Conservation (phyloP, 2,113 vertebrate species). For the Spizaetus ornatus region DNA sequence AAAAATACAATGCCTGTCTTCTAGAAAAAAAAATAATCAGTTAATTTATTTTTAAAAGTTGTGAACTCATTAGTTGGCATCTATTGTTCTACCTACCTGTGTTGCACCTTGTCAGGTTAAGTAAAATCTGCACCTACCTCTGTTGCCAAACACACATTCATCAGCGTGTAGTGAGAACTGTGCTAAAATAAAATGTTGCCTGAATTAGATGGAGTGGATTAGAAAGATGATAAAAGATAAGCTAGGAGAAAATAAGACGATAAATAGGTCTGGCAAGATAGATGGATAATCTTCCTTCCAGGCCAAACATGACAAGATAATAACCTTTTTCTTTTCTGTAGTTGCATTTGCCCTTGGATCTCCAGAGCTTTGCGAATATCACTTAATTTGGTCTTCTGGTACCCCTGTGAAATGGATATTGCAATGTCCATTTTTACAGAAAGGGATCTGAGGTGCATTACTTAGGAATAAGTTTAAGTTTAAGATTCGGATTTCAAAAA, state of each 20-base stretch:
- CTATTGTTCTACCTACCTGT: background rate
- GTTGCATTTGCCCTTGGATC: background rate
- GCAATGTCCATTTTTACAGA: background rate
- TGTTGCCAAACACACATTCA: background rate
- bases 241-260: conserved; percentile 11
- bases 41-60: background rate
- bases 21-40: background rate
- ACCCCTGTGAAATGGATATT: background rate
- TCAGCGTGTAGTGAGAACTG: background rate
- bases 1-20: background rate
- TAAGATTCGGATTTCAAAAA: background rate
- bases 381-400: background rate
- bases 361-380: background rate
- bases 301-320: conserved; percentile 16
- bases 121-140: background rate
- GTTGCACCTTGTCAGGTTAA: background rate
- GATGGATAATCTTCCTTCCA: conserved; percentile 22
- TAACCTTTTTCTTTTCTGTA: conserved; percentile 1
- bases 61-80: background rate
- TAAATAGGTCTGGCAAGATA: conserved; percentile 35
- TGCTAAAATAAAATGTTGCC: background rate
- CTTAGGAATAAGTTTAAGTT: background rate
- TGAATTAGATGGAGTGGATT: conserved; percentile 24
- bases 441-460: background rate
- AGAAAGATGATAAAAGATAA: conserved; percentile 35